Evolutionary conservation across 64 coral and sea anemone genomes (phyloP).

Genomic region (Porites lutea): DNA sequence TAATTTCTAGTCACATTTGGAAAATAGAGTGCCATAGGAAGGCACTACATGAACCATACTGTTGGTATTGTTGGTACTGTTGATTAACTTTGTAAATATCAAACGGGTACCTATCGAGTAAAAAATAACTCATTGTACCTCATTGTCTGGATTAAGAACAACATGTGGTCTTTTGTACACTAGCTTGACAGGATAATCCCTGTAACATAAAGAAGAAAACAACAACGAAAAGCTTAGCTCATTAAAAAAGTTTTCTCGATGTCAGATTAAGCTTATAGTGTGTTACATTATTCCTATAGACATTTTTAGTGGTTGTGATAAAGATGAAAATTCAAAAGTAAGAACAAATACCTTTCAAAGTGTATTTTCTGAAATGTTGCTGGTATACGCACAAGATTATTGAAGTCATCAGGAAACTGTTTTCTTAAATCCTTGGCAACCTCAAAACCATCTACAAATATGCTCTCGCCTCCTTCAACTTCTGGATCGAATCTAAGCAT

Average conservation of each 20-base stretch:
- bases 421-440: conserved; percentile 83
- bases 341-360: conserved; percentile 77
- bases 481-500: conserved; percentile 75
- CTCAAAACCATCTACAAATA: conserved; percentile 77
- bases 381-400: conserved; percentile 81
- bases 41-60: too few species aligned
- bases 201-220: conserved; percentile 11
- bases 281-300: not conserved
- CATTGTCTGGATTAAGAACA: conserved; percentile 65
- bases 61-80: too few species aligned
- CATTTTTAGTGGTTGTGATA: not conserved
- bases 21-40: too few species aligned
- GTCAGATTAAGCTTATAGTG: not conserved
- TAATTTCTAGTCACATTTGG: too few species aligned
- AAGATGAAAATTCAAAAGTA: not conserved
- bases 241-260: too few species aligned
- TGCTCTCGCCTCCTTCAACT: conserved; percentile 78
- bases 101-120: too few species aligned
- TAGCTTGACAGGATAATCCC: conserved; percentile 88
- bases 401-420: conserved; percentile 77
- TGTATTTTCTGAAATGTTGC: conserved; percentile 97
- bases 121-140: conserved; percentile 29
- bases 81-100: too few species aligned
- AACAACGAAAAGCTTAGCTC: not conserved
- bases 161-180: conserved; percentile 91